Percentiles rank a stretch among this genome's conserved stretches.
Conservation (phyloP, 2,797 vertebrate genomes). For the Gymnopithys bicolor region DNA sequence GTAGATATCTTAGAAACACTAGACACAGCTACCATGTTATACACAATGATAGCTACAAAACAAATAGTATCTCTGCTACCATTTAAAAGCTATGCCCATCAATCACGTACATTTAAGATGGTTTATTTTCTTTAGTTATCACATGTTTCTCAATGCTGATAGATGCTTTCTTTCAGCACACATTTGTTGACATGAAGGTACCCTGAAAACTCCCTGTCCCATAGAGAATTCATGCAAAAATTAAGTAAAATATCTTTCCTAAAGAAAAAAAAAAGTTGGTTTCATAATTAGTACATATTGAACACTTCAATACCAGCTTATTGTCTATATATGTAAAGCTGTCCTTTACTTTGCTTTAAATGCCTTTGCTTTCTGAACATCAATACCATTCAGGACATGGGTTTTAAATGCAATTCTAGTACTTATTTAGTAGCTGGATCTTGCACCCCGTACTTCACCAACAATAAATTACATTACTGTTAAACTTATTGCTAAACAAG, state of each 20-base stretch:
- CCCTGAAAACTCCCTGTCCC: neutral
- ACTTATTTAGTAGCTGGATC: constrained; percentile 46
- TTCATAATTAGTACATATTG: neutral
- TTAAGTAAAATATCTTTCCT: neutral
- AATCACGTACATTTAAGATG: neutral
- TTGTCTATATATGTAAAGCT: neutral
- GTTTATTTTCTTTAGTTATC: neutral
- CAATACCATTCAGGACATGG: neutral
- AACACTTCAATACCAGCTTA: neutral
- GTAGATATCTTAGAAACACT: neutral
- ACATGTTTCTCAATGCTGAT: constrained; percentile 2
- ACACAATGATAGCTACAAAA: neutral
- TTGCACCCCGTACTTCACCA: neutral
- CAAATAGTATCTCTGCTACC: neutral
- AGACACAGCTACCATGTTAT: neutral
- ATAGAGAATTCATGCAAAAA: neutral
- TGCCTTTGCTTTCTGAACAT: constrained; percentile 12
- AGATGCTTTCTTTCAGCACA: neutral
- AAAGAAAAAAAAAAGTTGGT: neutral
- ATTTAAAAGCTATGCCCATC: neutral
- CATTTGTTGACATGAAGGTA: neutral
- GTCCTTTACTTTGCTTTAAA: constrained; percentile 34
- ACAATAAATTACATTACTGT: constrained; percentile 53
- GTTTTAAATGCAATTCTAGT: constrained; percentile 37
- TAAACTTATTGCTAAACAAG: constrained; percentile 63